A percentile compares a stretch with the other conserved stretches of the same genome.
These are phyloP conservation scores for Phalacrocorax brasilianus DNA, from an alignment of 2,113 vertebrate species.

Conservation along the genomic window DNA sequence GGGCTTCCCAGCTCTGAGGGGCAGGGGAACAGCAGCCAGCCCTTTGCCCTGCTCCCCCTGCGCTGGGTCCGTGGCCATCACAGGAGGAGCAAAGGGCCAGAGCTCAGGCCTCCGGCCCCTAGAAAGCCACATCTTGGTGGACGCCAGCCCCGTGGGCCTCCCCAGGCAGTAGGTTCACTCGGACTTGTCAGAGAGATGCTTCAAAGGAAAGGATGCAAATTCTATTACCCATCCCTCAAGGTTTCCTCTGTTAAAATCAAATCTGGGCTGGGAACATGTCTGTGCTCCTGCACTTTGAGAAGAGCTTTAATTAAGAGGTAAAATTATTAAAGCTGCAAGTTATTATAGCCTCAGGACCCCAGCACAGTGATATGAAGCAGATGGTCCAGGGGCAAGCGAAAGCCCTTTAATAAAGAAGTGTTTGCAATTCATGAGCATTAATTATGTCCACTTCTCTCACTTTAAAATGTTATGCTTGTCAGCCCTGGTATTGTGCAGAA, in stretches of 20 bases:
- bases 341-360: conserved; percentile 81
- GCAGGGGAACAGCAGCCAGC: neutral
- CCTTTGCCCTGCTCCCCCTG: accelerated
- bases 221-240: conserved; percentile 33
- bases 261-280: conserved; percentile 25
- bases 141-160: accelerated
- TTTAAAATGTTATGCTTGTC: conserved; percentile 81
- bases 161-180: neutral
- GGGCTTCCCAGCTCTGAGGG: accelerated
- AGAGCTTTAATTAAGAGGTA: conserved; percentile 81
- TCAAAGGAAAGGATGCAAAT: conserved; percentile 2
- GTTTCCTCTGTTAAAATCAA: neutral
- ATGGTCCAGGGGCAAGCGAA: conserved; percentile 80
- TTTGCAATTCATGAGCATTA: conserved; percentile 99
- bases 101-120: neutral
- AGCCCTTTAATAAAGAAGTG: conserved; percentile 79
- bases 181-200: neutral
- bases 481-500: conserved; percentile 71
- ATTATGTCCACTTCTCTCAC: conserved; percentile 83
- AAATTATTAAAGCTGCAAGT: conserved; percentile 90
- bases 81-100: accelerated
- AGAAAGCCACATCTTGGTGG: neutral
- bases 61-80: accelerated
- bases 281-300: conserved; percentile 30
- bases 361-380: conserved; percentile 85